Conservation (phyloP, 2,113 vertebrate genomes). For the Murina feae region DNA sequence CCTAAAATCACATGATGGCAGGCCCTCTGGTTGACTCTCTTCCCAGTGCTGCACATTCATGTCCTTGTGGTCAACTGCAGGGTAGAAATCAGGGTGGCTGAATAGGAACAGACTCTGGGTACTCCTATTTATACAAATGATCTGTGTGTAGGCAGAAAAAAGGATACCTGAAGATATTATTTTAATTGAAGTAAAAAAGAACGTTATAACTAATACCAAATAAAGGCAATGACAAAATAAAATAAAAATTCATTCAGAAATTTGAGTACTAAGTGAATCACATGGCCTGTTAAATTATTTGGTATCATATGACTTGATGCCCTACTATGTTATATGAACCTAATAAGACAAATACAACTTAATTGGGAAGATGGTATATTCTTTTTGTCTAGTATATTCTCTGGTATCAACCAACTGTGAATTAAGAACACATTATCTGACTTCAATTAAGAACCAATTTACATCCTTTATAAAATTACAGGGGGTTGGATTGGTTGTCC, state of each 20-base stretch:
- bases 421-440: not conserved
- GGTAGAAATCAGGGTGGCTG: not conserved
- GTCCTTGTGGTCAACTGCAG: not conserved
- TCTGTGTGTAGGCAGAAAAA: not conserved
- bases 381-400: not conserved
- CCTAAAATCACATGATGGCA: not conserved
- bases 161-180: not conserved
- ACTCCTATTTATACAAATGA: not conserved
- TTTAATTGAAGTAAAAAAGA: conserved; percentile 5
- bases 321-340: not conserved
- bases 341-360: not conserved
- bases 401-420: not conserved
- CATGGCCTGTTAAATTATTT: not conserved
- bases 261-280: not conserved
- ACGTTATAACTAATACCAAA: not conserved
- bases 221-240: not conserved
- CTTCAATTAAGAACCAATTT: not conserved
- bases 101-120: not conserved
- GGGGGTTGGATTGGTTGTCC: not conserved
- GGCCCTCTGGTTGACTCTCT: not conserved
- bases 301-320: not conserved
- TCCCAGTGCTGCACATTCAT: not conserved
- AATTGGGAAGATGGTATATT: not conserved
- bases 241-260: not conserved
- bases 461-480: not conserved